These are phyloP conservation scores for Carposina sasakii DNA, from an alignment of 1,140 invertebrate genomes.

Conservation along the genomic window DNA sequence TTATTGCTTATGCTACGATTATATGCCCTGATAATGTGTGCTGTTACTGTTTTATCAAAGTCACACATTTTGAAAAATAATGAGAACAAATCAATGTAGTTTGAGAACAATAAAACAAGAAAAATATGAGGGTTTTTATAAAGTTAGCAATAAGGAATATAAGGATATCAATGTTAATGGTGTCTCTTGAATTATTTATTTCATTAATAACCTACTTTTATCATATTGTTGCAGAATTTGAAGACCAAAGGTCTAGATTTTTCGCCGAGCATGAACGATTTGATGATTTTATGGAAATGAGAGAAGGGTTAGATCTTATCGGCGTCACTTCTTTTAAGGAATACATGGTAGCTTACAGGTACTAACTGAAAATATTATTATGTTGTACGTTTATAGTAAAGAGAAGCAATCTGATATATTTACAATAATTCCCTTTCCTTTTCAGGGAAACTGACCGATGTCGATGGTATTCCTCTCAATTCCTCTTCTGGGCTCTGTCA, in stretches of 20 bases:
- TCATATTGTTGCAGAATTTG: slow-evolving; percentile 77
- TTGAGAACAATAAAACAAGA: too few species aligned
- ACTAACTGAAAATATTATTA: slow-evolving; percentile 8
- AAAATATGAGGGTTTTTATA: too few species aligned
- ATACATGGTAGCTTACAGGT: slow-evolving; percentile 76
- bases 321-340: slow-evolving; percentile 76
- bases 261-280: slow-evolving; percentile 86
- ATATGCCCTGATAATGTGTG: too few species aligned
- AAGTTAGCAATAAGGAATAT: too few species aligned
- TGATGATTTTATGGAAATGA: slow-evolving; percentile 93
- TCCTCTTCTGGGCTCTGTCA: slow-evolving; percentile 84
- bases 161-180: too few species aligned
- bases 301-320: slow-evolving; percentile 87
- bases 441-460: slow-evolving; percentile 77
- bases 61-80: too few species aligned
- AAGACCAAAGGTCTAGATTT: slow-evolving; percentile 87
- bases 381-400: too few species aligned
- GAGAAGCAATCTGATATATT: neutral
- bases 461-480: slow-evolving; percentile 75
- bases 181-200: too few species aligned
- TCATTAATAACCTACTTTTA: neutral
- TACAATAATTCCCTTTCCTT: slow-evolving; percentile 42
- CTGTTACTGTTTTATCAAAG: too few species aligned
- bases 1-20: too few species aligned
- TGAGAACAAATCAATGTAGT: too few species aligned